Evolutionary conservation across 2,113 vertebrate genomes (phyloP), one percentile per base, ranked within the genome.

Genomic region (Rhizomys pruinosus): DNA sequence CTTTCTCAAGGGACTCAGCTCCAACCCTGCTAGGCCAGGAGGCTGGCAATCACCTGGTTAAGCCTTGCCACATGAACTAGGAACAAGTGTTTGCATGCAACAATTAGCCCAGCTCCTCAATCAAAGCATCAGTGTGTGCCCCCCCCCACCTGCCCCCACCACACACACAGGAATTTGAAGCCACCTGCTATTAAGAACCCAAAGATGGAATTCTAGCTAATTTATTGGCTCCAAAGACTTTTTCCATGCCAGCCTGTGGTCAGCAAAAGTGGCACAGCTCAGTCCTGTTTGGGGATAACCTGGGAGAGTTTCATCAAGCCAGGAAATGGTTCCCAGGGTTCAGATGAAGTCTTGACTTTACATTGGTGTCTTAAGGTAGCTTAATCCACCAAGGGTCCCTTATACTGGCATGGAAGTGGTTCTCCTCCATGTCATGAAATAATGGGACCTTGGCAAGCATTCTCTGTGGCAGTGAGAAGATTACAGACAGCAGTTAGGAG

Each of bases 1-100:
- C 57, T 86, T 37, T 22, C 74, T 47, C 7, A 0, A 29, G 64
- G 55, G 47, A 61, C 16, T 13, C 42, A 32, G 73, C 84, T 3
- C 52, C 27, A 13, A 16, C 17, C 10, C 0, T 15, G 63, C 47
- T 52, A 72, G 72, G 27, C 80, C 1, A 39, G 37, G 25, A 52
- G 3, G 0, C 73, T 6, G 15, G 4, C 4, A 0, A 0, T 34
- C 1, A 0, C 20, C 29, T 55, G 4, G 8, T 52, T 17, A n/a
- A n/a, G 27, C 25, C 27, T 71, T 64, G 52, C 2, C 29, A 0
- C 2, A 0, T 0, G 29, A 32, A 4, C 57, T 77, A 44, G 15
- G 5, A 79, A 68, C 9, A 0, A 2, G 37, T 2, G 23, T 27
- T 23, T 42, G 1, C 0, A 4, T 0, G 2, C 15, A 25, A 32